Evolutionary conservation across 2,797 vertebrate genomes (phyloP), one percentile per base, ranked within the genome.

Genomic region (Enteromius mattozi): DNA sequence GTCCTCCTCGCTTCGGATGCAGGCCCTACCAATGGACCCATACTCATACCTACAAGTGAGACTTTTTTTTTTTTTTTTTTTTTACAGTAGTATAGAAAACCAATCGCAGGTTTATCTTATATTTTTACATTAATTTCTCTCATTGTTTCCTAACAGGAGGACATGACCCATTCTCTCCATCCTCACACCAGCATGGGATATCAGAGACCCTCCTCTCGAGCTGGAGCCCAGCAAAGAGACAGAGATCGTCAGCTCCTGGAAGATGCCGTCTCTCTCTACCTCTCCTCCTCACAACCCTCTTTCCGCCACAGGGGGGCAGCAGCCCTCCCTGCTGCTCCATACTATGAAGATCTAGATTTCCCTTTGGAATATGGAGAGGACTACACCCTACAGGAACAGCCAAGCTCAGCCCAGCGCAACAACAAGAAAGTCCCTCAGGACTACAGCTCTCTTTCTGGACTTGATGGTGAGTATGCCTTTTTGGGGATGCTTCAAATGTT

Each of bases 21-120:
- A 97, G 80, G 92, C 96, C 16, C 90, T 95, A 54, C 92, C 97
- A 24, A 90, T 98, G 86, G 95, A 97, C 87, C 96, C 97, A 12
- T 97, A 98, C 83, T 89, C 95, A 19, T 97, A 97, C 90, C 96
- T 94, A 86, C 97, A 98, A 96, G 97, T 98, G 90, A 27, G 70
- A 10, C 21, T 81, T 3, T 0, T 65, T 51, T 51, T 51, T 0
- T 19, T 0, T 19, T 16, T 49, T 19, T 63, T 63, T 56, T 40
- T 78, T 24, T 5, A 17, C 54, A 66, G n/a, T 21, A 42, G 35
- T 14, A 54, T 37, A 33, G 17, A 66, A 59, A 65, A n/a, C 1
- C 54, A 59, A 33, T 1, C 9, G 3, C 21, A 82, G 33, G 47
- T 35, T 61, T 81, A 72, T 30, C 40, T 10, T 78, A 42, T 24